Conservation (phyloP, 1,140 invertebrate genomes). For the Sitophilus oryzae region DNA sequence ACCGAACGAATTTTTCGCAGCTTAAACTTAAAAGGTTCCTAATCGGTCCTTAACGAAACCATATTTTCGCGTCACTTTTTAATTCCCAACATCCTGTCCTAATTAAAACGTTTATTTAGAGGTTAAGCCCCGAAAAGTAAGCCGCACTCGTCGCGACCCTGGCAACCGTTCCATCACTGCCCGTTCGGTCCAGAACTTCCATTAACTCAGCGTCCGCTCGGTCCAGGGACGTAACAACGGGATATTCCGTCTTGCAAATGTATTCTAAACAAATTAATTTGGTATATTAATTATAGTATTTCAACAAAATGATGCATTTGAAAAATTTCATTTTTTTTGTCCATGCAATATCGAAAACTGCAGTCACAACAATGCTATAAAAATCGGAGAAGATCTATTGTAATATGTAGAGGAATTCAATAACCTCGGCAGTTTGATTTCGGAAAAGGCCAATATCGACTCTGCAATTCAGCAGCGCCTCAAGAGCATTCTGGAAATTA, state of each 20-base stretch:
- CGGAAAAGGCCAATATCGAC: too few relatives aligned
- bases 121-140: constrained; percentile 27
- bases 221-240: constrained; percentile 5
- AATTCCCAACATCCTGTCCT: constrained; percentile 27
- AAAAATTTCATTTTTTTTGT: too few relatives aligned
- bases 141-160: constrained; percentile 21
- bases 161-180: constrained; percentile 26
- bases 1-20: background rate
- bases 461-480: too few relatives aligned
- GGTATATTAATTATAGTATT: too few relatives aligned
- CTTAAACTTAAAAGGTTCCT: background rate
- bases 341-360: too few relatives aligned
- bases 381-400: too few relatives aligned
- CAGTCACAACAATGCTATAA: too few relatives aligned
- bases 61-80: constrained; percentile 26
- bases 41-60: constrained; percentile 11
- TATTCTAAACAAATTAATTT: too few relatives aligned
- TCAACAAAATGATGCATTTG: too few relatives aligned
- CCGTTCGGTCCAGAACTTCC: constrained; percentile 25
- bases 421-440: too few relatives aligned
- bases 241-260: background rate
- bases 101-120: constrained; percentile 29
- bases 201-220: constrained; percentile 19
- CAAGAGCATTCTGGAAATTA: too few relatives aligned
- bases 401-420: too few relatives aligned